phyloP scores from a whole-genome alignment of 2,797 vertebrate genomes.

The Merluccius polli region DNA sequence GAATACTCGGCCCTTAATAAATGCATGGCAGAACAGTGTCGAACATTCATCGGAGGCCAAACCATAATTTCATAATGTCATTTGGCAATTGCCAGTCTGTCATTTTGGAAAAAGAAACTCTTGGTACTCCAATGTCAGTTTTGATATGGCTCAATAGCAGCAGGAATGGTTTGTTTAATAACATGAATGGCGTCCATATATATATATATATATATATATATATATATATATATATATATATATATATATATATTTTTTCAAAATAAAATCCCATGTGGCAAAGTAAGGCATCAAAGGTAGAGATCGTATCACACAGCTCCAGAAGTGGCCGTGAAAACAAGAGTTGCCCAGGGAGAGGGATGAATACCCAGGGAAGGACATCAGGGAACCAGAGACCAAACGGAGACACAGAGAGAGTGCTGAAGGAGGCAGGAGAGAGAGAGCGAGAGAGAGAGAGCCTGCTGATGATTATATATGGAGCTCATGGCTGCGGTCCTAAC shows the following conservation, averaged over 20 bases:
- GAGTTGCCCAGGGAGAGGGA: constrained; percentile 7
- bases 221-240: no score
- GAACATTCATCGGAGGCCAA: not conserved
- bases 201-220: not conserved
- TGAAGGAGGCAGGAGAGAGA: constrained; percentile 10
- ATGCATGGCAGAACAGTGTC: not conserved
- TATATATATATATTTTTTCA: no score
- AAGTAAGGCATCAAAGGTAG: not conserved
- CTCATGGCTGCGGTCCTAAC: not conserved
- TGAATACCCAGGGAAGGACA: constrained; percentile 4
- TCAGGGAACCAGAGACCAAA: not conserved
- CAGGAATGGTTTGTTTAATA: not conserved
- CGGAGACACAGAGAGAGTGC: not conserved
- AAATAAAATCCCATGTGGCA: no score
- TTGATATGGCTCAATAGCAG: not conserved
- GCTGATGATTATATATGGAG: constrained; percentile 20
- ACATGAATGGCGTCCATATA: not conserved
- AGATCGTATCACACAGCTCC: not conserved
- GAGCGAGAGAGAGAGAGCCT: constrained; percentile 25
- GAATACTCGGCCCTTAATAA: not conserved
- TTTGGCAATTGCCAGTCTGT: not conserved
- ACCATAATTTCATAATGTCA: not conserved
- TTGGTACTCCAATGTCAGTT: not conserved
- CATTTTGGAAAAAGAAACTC: not conserved
- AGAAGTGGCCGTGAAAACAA: constrained; percentile 31